Conservation (phyloP, 2,113 vertebrate genomes). For the Phrynosoma platyrhinos region DNA sequence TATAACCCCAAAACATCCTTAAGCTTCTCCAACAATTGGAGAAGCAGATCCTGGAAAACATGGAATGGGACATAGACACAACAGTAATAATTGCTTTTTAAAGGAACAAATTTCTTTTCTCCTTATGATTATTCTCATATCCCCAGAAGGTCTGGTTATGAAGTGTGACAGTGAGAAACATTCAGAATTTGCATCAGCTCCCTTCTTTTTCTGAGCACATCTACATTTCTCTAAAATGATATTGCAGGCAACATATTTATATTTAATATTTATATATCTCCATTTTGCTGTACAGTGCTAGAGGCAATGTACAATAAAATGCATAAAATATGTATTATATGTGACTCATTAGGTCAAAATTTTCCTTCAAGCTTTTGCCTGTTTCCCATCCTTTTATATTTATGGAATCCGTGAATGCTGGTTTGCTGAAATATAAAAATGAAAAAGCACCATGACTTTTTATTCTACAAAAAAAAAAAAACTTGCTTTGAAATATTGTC, state of each 20-base stretch:
- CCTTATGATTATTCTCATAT: not conserved
- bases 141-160: not conserved
- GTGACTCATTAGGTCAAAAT: not conserved
- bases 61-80: not conserved
- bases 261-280: not conserved
- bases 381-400: not conserved
- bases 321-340: not conserved
- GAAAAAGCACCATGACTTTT: not conserved
- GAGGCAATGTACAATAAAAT: constrained; percentile 4
- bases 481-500: not conserved
- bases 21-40: not conserved
- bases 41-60: not conserved
- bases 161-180: not conserved
- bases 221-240: not conserved
- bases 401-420: not conserved
- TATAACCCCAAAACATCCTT: not conserved
- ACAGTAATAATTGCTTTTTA: not conserved
- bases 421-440: not conserved
- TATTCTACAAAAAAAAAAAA: not conserved
- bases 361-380: not conserved
- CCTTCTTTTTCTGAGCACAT: not conserved
- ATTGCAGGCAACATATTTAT: not conserved
- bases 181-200: not conserved
- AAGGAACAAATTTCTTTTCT: not conserved
- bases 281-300: not conserved